These are phyloP conservation scores for Caiman crocodilus DNA, from an alignment of 2,797 vertebrate genomes.

Conservation along the genomic window DNA sequence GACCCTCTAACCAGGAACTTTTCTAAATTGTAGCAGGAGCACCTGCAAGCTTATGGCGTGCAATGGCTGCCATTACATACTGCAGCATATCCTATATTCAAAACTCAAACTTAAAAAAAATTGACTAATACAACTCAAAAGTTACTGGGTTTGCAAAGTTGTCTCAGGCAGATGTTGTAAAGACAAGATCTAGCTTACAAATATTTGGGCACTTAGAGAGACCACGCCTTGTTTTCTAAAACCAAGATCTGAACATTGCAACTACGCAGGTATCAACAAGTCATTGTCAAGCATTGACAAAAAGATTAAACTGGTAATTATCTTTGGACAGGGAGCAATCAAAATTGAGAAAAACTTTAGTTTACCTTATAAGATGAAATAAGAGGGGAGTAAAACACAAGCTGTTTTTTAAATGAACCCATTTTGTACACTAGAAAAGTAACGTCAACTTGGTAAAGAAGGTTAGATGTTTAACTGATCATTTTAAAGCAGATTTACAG, in stretches of 20 bases:
- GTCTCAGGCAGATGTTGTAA: neutral
- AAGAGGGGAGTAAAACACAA: neutral
- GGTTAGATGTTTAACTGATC: constrained; percentile 6
- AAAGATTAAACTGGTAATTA: neutral
- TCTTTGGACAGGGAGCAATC: neutral
- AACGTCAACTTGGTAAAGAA: neutral
- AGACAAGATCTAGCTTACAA: neutral
- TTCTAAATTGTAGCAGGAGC: too few species aligned
- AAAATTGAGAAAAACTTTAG: neutral
- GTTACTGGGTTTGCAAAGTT: neutral
- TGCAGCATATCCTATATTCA: neutral
- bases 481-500: neutral
- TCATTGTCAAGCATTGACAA: neutral
- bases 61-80: neutral
- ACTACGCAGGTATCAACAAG: neutral
- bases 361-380: neutral
- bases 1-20: too few species aligned
- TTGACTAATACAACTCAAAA: neutral
- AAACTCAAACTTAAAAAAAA: neutral
- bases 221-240: neutral
- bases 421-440: neutral
- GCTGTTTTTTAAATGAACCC: neutral
- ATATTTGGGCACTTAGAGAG: neutral
- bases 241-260: neutral
- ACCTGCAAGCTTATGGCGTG: neutral